A percentile compares a stretch with the other conserved stretches of the same genome.
Conservation (phyloP, 2,888 invertebrate genomes). For the Bedellia somnulentella region DNA sequence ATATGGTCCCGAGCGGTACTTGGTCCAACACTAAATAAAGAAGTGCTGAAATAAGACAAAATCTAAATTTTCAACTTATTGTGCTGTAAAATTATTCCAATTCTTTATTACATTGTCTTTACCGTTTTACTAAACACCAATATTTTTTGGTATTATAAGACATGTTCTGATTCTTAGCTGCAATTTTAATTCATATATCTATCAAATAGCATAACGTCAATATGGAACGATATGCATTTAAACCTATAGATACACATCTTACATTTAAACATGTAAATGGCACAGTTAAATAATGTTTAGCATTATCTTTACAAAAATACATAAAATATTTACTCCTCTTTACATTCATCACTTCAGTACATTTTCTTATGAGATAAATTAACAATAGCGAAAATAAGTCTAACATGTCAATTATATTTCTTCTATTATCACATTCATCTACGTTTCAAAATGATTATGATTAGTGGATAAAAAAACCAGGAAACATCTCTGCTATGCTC, state of each 20-base stretch:
- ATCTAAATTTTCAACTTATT: too few species aligned
- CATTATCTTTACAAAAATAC: conserved; percentile 11
- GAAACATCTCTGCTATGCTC: too few species aligned
- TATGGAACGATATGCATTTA: conserved; percentile 6
- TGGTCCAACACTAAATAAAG: too few species aligned
- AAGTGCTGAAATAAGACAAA: too few species aligned
- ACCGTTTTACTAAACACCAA: not conserved
- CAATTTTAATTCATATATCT: not conserved
- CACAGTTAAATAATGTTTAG: conserved; percentile 44
- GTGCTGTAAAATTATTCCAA: too few species aligned
- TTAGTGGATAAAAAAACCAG: too few species aligned
- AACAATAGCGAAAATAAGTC: too few species aligned
- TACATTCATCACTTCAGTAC: conserved; percentile 51
- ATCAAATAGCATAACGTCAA: not conserved
- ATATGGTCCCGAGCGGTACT: too few species aligned
- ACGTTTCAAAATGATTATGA: too few species aligned
- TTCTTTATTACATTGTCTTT: not conserved
- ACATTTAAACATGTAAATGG: conserved; percentile 36
- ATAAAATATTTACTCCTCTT: conserved; percentile 12
- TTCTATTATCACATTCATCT: too few species aligned
- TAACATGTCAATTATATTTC: too few species aligned
- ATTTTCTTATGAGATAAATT: conserved; percentile 24
- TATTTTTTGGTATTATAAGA: not conserved
- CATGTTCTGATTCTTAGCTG: not conserved
- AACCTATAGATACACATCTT: conserved; percentile 16